These are phyloP conservation scores for Saccopteryx leptura DNA, from an alignment of 2,113 vertebrate species.

Conservation along the genomic window DNA sequence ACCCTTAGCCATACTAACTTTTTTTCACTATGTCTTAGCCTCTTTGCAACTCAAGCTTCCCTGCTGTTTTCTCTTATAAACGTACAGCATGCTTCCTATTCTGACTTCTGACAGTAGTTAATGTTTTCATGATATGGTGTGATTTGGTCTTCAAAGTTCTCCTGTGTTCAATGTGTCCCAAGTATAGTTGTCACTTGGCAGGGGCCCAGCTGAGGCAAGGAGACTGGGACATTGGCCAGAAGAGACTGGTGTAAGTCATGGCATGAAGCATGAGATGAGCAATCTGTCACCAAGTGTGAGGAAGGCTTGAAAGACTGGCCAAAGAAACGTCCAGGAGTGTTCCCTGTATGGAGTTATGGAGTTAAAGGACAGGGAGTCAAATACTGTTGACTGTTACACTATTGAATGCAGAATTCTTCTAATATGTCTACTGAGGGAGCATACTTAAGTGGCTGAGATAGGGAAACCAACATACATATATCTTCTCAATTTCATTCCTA, in stretches of 20 bases:
- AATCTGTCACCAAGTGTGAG: background rate
- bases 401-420: background rate
- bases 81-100: background rate
- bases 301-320: background rate
- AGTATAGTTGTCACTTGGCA: background rate
- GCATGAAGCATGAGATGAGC: background rate
- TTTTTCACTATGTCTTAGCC: background rate
- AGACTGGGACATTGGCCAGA: background rate
- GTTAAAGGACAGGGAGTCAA: background rate
- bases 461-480: background rate
- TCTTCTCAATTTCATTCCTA: constrained; percentile 8
- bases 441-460: background rate
- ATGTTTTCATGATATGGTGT: background rate
- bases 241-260: background rate
- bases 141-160: background rate
- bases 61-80: constrained; percentile 27
- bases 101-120: background rate
- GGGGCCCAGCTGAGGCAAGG: background rate
- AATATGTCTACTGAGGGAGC: background rate
- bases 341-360: background rate
- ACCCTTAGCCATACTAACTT: background rate
- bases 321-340: background rate
- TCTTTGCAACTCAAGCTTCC: background rate
- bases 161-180: background rate
- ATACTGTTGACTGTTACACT: background rate